These are phyloP conservation scores for Drosophila nigrodunni DNA, from an alignment of 1,140 invertebrate species.

Conservation along the genomic window DNA sequence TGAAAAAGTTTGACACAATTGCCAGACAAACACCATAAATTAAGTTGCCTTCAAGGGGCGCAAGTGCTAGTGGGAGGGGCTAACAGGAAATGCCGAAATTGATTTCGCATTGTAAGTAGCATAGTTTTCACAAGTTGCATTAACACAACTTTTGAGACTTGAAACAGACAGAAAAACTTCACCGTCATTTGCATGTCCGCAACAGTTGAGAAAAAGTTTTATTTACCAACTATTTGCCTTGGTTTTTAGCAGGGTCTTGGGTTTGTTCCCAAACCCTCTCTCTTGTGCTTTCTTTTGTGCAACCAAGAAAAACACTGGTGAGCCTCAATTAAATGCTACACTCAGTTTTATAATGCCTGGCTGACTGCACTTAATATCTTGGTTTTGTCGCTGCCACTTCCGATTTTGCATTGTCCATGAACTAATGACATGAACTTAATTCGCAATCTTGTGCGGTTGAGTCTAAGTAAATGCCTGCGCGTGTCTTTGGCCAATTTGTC, in stretches of 20 bases:
- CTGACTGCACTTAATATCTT: constrained; percentile 16
- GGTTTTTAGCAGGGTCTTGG: constrained; percentile 3
- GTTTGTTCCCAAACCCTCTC: neutral
- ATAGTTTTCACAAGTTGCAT: constrained; percentile 65
- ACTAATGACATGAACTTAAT: constrained; percentile 70
- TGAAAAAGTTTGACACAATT: constrained; percentile 52
- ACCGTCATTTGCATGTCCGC: constrained; percentile 75
- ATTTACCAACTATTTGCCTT: constrained; percentile 57
- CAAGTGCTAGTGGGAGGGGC: constrained; percentile 10
- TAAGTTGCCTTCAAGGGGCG: constrained; percentile 17
- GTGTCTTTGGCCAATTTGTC: constrained; percentile 71
- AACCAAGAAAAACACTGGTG: constrained; percentile 6
- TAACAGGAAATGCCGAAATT: constrained; percentile 73
- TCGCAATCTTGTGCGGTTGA: constrained; percentile 68
- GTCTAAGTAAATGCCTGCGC: constrained; percentile 59
- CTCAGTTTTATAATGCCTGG: constrained; percentile 61
- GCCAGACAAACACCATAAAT: constrained; percentile 64
- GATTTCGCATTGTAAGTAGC: constrained; percentile 74
- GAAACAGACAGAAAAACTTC: constrained; percentile 58
- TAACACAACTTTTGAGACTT: constrained; percentile 61
- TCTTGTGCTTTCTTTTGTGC: neutral
- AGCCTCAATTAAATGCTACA: constrained; percentile 73
- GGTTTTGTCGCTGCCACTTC: constrained; percentile 57
- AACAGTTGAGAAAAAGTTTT: constrained; percentile 69
- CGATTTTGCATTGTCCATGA: constrained; percentile 22